Conservation (phyloP, 2,113 vertebrate species). For the Catharus bicknelli region DNA sequence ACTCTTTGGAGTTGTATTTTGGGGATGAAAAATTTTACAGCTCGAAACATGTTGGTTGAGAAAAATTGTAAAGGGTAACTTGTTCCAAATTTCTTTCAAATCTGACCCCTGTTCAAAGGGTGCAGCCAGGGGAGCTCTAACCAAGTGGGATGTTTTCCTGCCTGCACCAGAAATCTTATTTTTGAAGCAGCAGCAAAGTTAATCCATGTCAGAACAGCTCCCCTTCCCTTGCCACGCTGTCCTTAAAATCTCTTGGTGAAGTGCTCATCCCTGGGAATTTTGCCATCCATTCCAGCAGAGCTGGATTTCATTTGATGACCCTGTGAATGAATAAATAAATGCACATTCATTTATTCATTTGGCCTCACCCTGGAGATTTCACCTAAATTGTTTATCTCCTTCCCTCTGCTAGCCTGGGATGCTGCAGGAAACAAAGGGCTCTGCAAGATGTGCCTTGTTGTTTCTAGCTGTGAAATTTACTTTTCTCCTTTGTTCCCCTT, state of each 20-base stretch:
- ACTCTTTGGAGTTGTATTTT: neutral
- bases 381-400: slow-evolving; percentile 68
- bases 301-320: slow-evolving; percentile 54
- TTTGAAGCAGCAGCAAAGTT: neutral
- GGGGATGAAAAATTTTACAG: neutral
- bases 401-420: neutral
- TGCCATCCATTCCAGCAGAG: slow-evolving; percentile 36
- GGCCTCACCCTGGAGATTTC: slow-evolving; percentile 31
- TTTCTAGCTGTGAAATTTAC: slow-evolving; percentile 24
- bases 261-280: slow-evolving; percentile 19
- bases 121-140: neutral
- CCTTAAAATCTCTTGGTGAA: slow-evolving; percentile 61
- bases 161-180: neutral
- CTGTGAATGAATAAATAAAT: slow-evolving; percentile 14
- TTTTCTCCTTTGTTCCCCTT: slow-evolving; percentile 13
- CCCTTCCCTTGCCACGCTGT: slow-evolving; percentile 13
- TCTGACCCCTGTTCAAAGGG: neutral
- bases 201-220: neutral
- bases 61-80: neutral
- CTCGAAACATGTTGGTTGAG: accelerated
- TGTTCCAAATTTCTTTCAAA: neutral
- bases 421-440: slow-evolving; percentile 42
- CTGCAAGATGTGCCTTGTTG: neutral
- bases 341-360: slow-evolving; percentile 21
- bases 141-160: neutral